Evolutionary conservation across 2,113 vertebrate species (phyloP).

Genomic region (Rhynchopsitta pachyrhyncha): DNA sequence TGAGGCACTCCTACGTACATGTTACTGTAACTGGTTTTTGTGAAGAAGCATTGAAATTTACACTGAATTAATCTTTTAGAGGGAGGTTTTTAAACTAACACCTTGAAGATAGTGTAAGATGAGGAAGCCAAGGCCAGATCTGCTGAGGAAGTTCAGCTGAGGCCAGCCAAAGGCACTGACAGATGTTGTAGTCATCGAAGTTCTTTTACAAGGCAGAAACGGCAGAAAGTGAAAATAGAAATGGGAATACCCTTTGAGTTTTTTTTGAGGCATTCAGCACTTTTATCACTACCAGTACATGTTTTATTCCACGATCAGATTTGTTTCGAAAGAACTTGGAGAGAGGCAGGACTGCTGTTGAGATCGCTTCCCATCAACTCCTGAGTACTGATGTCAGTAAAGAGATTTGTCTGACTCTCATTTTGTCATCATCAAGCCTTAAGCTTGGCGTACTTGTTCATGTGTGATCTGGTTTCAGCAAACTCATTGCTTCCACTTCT

Average conservation of each 20-base stretch:
- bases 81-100: neutral
- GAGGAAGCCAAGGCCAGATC: neutral
- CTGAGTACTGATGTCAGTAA: neutral
- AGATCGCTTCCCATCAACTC: neutral
- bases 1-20: rapidly evolving
- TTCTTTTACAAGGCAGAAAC: neutral
- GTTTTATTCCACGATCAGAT: neutral
- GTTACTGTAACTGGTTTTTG: neutral
- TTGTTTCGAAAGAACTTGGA: neutral
- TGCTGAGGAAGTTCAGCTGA: neutral
- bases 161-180: neutral
- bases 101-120: neutral
- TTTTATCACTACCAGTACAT: neutral
- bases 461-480: neutral
- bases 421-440: neutral
- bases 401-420: neutral
- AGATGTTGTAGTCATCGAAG: neutral
- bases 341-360: neutral
- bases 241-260: neutral
- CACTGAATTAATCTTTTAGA: neutral
- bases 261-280: neutral
- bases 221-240: neutral
- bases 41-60: neutral
- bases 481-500: neutral
- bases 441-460: neutral